These are phyloP conservation scores for Parapristionchus giblindavisi DNA, from an alignment of 2,888 invertebrate genomes.

Conservation along the genomic window DNA sequence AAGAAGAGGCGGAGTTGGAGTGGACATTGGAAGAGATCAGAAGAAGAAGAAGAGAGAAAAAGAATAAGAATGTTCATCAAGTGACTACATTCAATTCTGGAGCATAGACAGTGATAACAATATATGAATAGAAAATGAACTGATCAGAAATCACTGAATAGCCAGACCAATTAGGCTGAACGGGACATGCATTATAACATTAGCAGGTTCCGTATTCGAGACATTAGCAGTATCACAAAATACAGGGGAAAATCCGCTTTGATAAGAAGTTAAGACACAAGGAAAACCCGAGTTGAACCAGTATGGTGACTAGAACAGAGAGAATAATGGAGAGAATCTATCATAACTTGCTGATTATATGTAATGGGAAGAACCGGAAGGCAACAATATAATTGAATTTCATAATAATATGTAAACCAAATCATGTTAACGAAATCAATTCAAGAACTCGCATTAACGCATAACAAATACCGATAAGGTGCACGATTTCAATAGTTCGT, in stretches of 20 bases:
- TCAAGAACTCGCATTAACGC: neutral
- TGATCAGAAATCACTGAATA: neutral
- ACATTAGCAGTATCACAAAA: neutral
- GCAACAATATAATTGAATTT: neutral
- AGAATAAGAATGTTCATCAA: neutral
- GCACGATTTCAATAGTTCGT: too few relatives aligned
- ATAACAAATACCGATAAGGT: too few relatives aligned
- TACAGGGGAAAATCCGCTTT: too few relatives aligned
- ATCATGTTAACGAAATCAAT: neutral
- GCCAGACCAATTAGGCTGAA: slow-evolving; percentile 12
- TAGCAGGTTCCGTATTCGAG: slow-evolving; percentile 24
- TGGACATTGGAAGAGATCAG: too few relatives aligned
- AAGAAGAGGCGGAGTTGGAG: slow-evolving; percentile 22
- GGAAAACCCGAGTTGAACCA: slow-evolving; percentile 14
- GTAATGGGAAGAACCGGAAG: neutral
- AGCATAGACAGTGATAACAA: slow-evolving; percentile 2
- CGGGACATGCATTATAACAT: slow-evolving; percentile 27
- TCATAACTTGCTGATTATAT: neutral
- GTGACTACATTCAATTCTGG: slow-evolving; percentile 16
- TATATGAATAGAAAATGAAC: neutral
- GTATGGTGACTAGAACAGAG: neutral
- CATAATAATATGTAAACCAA: neutral
- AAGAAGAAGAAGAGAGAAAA: slow-evolving; percentile 26
- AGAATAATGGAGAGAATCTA: neutral
- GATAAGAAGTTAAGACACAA: neutral